phyloP scores from a whole-genome alignment of 2,797 vertebrate genomes.

The Molossus alvarezi region DNA sequence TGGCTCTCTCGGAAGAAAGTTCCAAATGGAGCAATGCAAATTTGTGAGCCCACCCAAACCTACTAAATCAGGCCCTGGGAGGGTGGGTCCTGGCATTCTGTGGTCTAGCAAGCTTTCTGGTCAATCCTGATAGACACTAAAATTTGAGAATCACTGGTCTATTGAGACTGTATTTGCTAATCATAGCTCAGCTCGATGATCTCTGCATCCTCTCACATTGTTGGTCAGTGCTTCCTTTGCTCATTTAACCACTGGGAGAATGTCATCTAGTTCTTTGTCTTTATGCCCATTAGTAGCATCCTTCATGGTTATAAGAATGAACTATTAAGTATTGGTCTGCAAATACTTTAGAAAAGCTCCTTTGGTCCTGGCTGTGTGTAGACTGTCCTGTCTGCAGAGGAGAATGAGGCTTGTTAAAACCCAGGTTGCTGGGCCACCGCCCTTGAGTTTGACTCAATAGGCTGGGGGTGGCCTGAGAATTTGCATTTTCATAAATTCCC shows the following conservation, averaged over 20 bases:
- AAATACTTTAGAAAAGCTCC: not conserved
- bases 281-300: not conserved
- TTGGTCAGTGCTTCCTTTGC: not conserved
- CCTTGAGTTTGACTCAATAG: not conserved
- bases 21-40: not conserved
- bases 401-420: not conserved
- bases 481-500: constrained; percentile 2
- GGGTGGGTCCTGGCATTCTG: not conserved
- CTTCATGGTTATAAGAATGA: not conserved
- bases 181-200: not conserved
- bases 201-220: not conserved
- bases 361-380: not conserved
- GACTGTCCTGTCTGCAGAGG: not conserved
- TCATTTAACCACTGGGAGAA: not conserved
- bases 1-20: too few species aligned
- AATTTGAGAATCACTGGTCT: not conserved
- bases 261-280: not conserved
- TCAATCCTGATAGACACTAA: not conserved
- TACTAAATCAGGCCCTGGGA: not conserved
- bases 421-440: not conserved
- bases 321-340: not conserved
- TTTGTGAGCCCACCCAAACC: not conserved
- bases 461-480: not conserved
- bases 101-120: not conserved
- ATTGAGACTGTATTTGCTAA: not conserved